Evolutionary conservation across 2,113 vertebrate species (phyloP), one percentile per base, ranked within the genome.

Genomic region (Emydocephalus ijimae): DNA sequence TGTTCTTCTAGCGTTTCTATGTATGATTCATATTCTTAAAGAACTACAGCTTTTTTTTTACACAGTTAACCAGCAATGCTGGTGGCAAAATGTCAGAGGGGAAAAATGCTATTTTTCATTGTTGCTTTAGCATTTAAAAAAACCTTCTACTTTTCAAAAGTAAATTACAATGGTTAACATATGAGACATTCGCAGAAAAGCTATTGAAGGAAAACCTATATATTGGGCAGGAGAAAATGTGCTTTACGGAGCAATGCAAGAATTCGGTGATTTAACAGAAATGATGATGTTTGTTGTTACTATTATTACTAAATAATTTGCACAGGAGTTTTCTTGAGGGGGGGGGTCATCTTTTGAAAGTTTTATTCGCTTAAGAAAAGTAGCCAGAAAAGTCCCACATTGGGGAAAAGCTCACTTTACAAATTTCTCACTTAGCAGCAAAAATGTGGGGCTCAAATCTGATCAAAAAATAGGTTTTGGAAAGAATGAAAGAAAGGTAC

Each of bases 391-490:
- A 11, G 9, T 26, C 59, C 0, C 12, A 29, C 10, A 1, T 11
- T 1, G 1, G 59, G 59, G 10, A 9, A 29, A 61, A 61, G 29
- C 10, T 12, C 9, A 1, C 9, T 61, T 61, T 12, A 61, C 24
- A 3, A 11, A 29, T 26, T 61, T 61, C 24, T 11, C 59, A 61
- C 9, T 61, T 24, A 61, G 59, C 24, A 61, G 10, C 59, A 61
- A 29, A 12, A 29, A 29, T 61, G 26, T 61, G 26, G 24, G 10
- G 9, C 59, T n/a, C 26, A 14, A 14, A n/a, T 64, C 10, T n/a
- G 57, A 23, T 59, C 21, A 1, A 94, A 26, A 12, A 89, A 92
- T 95, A 91, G 18, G 39, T 57, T 57, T 94, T 92, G 15, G 95
- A 74, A 88, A 54, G 39, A 92, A 43, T 48, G 54, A 91, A 54